Conservation (phyloP, 2,113 vertebrate species). For the Octodon degus region DNA sequence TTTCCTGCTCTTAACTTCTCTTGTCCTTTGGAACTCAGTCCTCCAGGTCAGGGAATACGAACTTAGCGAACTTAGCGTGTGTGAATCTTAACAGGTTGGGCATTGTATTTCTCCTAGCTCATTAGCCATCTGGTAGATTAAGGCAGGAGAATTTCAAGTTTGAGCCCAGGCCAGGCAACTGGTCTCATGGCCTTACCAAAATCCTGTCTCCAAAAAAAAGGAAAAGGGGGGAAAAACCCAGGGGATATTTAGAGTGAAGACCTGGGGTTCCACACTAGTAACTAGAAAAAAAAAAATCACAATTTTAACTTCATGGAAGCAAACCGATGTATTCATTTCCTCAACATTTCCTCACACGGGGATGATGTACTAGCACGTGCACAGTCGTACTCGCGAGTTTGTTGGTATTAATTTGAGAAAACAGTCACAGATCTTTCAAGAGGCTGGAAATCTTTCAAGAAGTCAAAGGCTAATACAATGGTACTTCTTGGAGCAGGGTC, state of each 20-base stretch:
- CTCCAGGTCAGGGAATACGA: background rate
- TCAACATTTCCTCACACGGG: background rate
- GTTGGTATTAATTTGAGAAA: slow-evolving; percentile 71
- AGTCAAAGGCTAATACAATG: slow-evolving; percentile 69
- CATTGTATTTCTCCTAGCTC: background rate
- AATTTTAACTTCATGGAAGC: background rate
- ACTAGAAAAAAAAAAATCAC: background rate
- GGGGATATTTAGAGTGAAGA: background rate
- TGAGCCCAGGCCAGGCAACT: background rate
- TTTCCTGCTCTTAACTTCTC: background rate
- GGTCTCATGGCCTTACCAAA: background rate
- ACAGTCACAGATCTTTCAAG: slow-evolving; percentile 69
- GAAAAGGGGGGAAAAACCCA: background rate
- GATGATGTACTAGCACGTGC: background rate
- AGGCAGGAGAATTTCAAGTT: background rate
- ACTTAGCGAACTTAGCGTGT: background rate
- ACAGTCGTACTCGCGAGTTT: background rate
- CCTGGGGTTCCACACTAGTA: background rate
- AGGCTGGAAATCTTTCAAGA: slow-evolving; percentile 66
- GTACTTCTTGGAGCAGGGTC: slow-evolving; percentile 59
- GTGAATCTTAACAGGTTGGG: background rate
- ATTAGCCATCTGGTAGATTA: background rate
- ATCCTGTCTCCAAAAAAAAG: background rate
- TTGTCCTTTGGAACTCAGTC: background rate
- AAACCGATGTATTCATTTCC: background rate